phyloP scores from a whole-genome alignment of 1,140 invertebrate genomes.

The Drosophila kanapiae region DNA sequence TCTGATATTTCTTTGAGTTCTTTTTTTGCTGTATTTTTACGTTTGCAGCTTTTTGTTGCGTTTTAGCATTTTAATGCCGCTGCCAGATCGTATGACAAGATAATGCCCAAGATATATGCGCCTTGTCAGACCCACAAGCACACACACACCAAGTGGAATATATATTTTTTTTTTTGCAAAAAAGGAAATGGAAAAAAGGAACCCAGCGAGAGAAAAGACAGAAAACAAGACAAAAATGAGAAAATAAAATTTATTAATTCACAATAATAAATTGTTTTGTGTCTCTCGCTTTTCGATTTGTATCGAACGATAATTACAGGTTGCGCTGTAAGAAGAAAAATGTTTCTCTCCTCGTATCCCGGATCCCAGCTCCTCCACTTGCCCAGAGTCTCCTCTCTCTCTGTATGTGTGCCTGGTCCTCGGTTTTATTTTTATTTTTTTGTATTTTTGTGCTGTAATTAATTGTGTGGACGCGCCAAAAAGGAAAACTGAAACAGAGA shows the following conservation, averaged over 20 bases:
- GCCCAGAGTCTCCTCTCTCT: not conserved
- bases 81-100: slow-evolving; percentile 75
- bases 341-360: slow-evolving; percentile 30
- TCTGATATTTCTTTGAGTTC: not conserved
- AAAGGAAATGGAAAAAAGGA: slow-evolving; percentile 35
- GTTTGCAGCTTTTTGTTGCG: slow-evolving; percentile 5
- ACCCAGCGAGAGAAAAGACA: not conserved
- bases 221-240: slow-evolving; percentile 17
- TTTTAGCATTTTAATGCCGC: slow-evolving; percentile 44
- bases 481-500: slow-evolving; percentile 14
- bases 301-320: slow-evolving; percentile 80
- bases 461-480: slow-evolving; percentile 59
- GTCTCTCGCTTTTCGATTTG: slow-evolving; percentile 79
- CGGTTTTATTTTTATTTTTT: slow-evolving; percentile 51
- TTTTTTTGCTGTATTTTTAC: not conserved
- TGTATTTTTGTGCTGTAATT: slow-evolving; percentile 44
- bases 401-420: slow-evolving; percentile 4
- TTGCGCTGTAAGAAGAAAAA: slow-evolving; percentile 73
- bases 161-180: slow-evolving; percentile 5
- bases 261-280: slow-evolving; percentile 80
- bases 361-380: not conserved
- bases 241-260: slow-evolving; percentile 80
- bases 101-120: slow-evolving; percentile 76
- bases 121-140: slow-evolving; percentile 58
- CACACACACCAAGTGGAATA: slow-evolving; percentile 5